Evolutionary conservation across 2,797 vertebrate genomes (phyloP).

Genomic region (Coreius guichenoti): DNA sequence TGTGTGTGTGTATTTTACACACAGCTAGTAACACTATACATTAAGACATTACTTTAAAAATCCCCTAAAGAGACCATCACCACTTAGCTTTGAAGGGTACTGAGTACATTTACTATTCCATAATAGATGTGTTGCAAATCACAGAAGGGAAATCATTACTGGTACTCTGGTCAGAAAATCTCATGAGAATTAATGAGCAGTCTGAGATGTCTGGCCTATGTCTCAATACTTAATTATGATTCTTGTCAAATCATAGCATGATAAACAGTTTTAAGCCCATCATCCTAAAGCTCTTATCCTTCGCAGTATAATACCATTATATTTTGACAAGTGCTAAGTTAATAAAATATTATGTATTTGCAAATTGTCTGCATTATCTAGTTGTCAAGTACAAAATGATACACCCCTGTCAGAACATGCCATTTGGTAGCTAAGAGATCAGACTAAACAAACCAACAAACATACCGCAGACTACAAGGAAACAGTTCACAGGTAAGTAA

Average conservation of each 20-base stretch:
- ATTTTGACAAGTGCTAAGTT: not conserved
- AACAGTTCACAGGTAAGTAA: slow-evolving; percentile 39
- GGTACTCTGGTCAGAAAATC: not conserved
- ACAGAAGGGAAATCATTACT: slow-evolving; percentile 16
- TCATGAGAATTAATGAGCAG: slow-evolving; percentile 2
- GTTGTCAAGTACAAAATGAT: slow-evolving; percentile 64
- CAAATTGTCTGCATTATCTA: slow-evolving; percentile 39
- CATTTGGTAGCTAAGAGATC: slow-evolving; percentile 74
- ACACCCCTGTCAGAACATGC: slow-evolving; percentile 55
- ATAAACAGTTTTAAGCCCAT: not conserved
- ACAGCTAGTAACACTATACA: slow-evolving; percentile 14
- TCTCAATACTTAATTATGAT: slow-evolving; percentile 10
- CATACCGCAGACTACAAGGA: slow-evolving; percentile 25
- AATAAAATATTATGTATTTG: not conserved
- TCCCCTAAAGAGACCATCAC: slow-evolving; percentile 4
- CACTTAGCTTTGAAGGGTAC: slow-evolving; percentile 3
- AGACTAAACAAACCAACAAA: slow-evolving; percentile 67
- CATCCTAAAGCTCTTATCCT: not conserved
- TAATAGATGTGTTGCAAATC: slow-evolving; percentile 25
- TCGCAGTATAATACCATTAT: not conserved
- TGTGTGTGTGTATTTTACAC: not conserved
- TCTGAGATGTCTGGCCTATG: slow-evolving; percentile 9
- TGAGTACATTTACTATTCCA: not conserved
- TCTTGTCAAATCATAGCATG: not conserved
- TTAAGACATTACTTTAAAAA: slow-evolving; percentile 3